Evolutionary conservation across 2,888 invertebrate species (phyloP).

Genomic region (Cistogaster globosa): DNA sequence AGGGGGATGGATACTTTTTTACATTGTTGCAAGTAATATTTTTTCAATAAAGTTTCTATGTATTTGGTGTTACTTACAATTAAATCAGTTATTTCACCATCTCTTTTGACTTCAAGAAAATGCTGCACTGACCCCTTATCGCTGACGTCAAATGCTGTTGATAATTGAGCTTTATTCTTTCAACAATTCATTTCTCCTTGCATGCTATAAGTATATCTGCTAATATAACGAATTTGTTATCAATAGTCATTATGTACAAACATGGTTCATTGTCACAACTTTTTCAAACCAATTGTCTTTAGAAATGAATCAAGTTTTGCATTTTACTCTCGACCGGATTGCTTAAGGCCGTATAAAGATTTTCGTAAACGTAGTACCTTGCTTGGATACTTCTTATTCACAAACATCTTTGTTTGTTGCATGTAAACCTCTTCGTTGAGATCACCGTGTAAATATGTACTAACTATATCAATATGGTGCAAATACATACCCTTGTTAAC

Average conservation of each 20-base stretch:
- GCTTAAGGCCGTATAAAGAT: slow-evolving; percentile 69
- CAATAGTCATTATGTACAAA: neutral
- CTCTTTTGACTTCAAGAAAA: slow-evolving; percentile 2
- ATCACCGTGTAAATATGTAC: slow-evolving; percentile 32
- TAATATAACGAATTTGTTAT: slow-evolving; percentile 30
- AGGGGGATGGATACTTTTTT: slow-evolving; percentile 17
- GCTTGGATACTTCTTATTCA: slow-evolving; percentile 60
- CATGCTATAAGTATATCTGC: slow-evolving; percentile 59
- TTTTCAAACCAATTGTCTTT: slow-evolving; percentile 66
- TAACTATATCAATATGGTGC: slow-evolving; percentile 24
- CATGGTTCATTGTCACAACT: slow-evolving; percentile 64
- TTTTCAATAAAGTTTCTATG: slow-evolving; percentile 3
- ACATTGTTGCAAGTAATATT: slow-evolving; percentile 28
- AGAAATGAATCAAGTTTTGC: slow-evolving; percentile 14
- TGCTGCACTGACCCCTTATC: slow-evolving; percentile 34
- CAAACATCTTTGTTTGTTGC: slow-evolving; percentile 68
- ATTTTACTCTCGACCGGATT: slow-evolving; percentile 36
- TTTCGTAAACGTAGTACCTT: slow-evolving; percentile 71
- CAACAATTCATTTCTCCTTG: slow-evolving; percentile 41
- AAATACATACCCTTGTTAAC: slow-evolving; percentile 15
- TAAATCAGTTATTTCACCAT: slow-evolving; percentile 14
- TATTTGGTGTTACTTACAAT: neutral
- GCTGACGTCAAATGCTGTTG: slow-evolving; percentile 51
- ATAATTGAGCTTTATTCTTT: slow-evolving; percentile 51
- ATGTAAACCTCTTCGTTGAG: slow-evolving; percentile 64